A percentile compares a stretch with the other conserved stretches of the same genome.
Conservation (phyloP, 2,797 vertebrate species). For the Spinus pinus region DNA sequence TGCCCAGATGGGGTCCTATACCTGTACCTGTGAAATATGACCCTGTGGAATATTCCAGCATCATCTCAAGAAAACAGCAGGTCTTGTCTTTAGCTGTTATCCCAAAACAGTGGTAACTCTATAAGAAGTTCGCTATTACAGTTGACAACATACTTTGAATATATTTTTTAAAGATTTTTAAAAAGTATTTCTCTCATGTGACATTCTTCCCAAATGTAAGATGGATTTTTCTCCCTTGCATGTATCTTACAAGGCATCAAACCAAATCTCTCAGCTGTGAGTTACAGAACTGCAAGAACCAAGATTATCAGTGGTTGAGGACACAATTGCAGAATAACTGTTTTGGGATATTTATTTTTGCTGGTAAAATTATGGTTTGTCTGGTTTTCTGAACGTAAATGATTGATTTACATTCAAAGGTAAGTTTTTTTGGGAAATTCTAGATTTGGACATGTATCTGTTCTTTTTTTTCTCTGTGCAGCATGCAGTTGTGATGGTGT, state of each 20-base stretch:
- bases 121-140: not conserved
- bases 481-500: constrained; percentile 73
- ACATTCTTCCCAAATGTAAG: not conserved
- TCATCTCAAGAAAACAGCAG: not conserved
- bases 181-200: not conserved
- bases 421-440: not conserved
- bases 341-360: not conserved
- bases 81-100: not conserved
- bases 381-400: not conserved
- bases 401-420: not conserved
- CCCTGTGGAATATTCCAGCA: not conserved
- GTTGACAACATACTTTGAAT: not conserved
- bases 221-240: not conserved
- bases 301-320: not conserved
- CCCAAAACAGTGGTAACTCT: not conserved
- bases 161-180: not conserved
- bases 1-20: not conserved
- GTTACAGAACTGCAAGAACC: not conserved
- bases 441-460: not conserved
- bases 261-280: not conserved
- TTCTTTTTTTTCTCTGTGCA: not conserved
- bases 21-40: not conserved
- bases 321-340: not conserved
- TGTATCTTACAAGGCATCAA: not conserved
- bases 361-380: not conserved